Conservation (phyloP, 2,888 invertebrate genomes). For the Polydesmus complanatus region DNA sequence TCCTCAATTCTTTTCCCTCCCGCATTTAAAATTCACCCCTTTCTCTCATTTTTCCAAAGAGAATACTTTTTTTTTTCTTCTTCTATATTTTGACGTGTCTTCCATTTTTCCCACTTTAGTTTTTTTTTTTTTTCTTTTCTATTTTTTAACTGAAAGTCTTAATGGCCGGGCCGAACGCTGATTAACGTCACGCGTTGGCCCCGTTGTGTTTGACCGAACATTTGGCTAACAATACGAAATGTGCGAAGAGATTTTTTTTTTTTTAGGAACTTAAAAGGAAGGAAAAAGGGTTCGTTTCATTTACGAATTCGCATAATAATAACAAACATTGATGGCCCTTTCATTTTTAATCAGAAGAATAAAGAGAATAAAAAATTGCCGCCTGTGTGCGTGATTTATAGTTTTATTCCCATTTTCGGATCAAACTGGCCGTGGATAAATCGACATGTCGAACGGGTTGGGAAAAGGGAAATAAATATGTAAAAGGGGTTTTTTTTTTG, state of each 20-base stretch:
- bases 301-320: background rate
- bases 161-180: background rate
- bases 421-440: background rate
- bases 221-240: background rate
- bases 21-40: background rate
- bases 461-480: background rate
- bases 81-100: background rate
- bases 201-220: background rate
- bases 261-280: background rate
- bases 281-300: background rate
- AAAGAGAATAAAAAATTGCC: background rate
- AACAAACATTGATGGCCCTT: background rate
- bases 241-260: background rate
- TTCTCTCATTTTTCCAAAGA: background rate
- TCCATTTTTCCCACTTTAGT: background rate
- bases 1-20: background rate
- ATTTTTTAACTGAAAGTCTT: background rate
- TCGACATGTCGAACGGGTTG: background rate
- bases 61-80: background rate
- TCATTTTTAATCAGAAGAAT: background rate
- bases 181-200: background rate
- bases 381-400: background rate
- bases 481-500: background rate
- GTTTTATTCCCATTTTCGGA: background rate
- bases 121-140: background rate